Evolutionary conservation across 2,113 vertebrate species (phyloP).

Genomic region (Callionymus lyra): DNA sequence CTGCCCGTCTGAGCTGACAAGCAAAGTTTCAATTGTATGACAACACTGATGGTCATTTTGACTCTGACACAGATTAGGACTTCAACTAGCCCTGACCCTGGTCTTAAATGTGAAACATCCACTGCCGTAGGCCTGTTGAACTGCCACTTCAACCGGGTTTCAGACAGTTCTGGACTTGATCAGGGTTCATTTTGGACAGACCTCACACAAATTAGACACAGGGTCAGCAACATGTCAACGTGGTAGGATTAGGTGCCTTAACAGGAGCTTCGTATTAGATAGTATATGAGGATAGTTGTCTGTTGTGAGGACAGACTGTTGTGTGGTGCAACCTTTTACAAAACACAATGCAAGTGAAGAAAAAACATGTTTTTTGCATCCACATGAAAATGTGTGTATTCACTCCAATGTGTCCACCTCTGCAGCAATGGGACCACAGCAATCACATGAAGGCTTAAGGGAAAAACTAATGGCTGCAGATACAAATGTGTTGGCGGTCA

Average conservation of each 20-base stretch:
- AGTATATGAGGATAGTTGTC: background rate
- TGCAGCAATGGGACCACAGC: constrained; percentile 7
- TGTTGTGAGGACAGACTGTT: constrained; percentile 17
- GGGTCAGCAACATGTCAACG: constrained; percentile 12
- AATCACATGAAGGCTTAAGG: constrained; percentile 15
- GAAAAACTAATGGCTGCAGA: constrained; percentile 17
- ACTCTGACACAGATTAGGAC: constrained; percentile 29
- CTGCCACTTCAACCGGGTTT: constrained; percentile 4
- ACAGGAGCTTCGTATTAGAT: background rate
- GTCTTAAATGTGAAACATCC: constrained; percentile 33
- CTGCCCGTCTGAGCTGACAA: constrained; percentile 20
- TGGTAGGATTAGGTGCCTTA: background rate
- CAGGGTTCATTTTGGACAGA: constrained; percentile 9
- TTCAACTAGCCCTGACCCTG: constrained; percentile 29
- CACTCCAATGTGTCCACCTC: constrained; percentile 18
- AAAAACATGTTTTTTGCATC: too few relatives aligned
- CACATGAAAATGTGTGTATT: constrained; percentile 8
- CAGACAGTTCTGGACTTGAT: constrained; percentile 31
- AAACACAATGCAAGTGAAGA: too few relatives aligned
- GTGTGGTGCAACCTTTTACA: background rate
- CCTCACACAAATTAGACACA: constrained; percentile 28
- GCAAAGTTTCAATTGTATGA: constrained; percentile 10
- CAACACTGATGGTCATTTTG: constrained; percentile 17
- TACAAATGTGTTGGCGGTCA: constrained; percentile 19
- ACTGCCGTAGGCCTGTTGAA: constrained; percentile 23